Conservation (phyloP, 2,113 vertebrate genomes). For the Xiphophorus couchianus region DNA sequence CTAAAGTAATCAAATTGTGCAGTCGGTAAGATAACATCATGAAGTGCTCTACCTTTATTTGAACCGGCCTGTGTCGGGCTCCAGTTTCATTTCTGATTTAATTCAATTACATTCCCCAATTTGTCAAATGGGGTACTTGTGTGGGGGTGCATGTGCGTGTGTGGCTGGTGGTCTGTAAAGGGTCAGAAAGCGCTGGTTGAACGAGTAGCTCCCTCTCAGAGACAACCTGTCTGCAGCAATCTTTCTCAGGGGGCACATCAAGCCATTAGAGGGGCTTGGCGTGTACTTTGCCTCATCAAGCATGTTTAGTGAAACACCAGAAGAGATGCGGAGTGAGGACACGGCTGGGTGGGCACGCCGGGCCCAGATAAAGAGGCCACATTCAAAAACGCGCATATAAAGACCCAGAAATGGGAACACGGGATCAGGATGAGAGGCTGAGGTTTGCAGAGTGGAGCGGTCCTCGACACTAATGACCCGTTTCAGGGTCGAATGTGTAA, state of each 20-base stretch:
- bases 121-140: constrained; percentile 39
- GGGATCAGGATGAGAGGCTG: constrained; percentile 14
- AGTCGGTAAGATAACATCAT: constrained; percentile 36
- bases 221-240: constrained; percentile 68
- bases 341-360: constrained; percentile 54
- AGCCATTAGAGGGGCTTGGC: constrained; percentile 64
- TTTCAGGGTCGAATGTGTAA: constrained; percentile 61
- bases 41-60: constrained; percentile 25
- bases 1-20: constrained; percentile 45
- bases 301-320: constrained; percentile 75
- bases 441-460: constrained; percentile 32
- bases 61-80: constrained; percentile 24
- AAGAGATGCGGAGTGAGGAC: constrained; percentile 58
- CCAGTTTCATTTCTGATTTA: constrained; percentile 45
- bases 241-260: constrained; percentile 70
- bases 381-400: constrained; percentile 66
- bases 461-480: constrained; percentile 66
- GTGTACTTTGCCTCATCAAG: constrained; percentile 79
- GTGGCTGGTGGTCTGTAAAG: constrained; percentile 46
- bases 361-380: constrained; percentile 58
- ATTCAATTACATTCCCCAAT: constrained; percentile 65
- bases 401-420: constrained; percentile 25
- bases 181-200: constrained; percentile 53
- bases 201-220: constrained; percentile 44
- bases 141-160: constrained; percentile 13